Evolutionary conservation across 2,888 invertebrate species (phyloP), one percentile per base, ranked within the genome.

Genomic region (Cerastis rubricosa): DNA sequence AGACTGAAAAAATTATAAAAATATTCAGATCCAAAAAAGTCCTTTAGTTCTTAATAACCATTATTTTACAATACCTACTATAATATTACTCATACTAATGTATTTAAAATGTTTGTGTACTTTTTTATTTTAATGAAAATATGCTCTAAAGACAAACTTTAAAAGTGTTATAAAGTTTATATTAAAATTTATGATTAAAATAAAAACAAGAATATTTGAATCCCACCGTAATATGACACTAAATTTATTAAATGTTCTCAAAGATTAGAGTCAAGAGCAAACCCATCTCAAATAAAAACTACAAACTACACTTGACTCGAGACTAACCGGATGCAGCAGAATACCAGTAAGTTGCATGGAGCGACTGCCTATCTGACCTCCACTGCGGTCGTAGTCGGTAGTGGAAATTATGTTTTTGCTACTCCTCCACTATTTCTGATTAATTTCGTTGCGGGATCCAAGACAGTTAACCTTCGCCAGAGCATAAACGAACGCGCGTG

Each of bases 151-250:
- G 22, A 66, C 45, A 1, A 45, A 9, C 0, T n/a, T 67, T 25
- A 0, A 25, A 47, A 51, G 11, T 35, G 19, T 35, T 25, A 9
- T 40, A 61, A 29, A 22, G 0, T 14, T 0, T 22, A 43, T 29
- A 17, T n/a, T n/a, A n/a, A n/a, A n/a, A n/a, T 22, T 22, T 17
- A 9, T 64, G 8, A 59, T 43, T 19, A n/a, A n/a, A n/a, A 35
- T 2, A 43, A 43, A 45, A 66, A 22, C 17, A 54, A 17, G 47
- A 43, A 47, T 57, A 47, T 57, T 22, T 25, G 1, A 22, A 76
- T 35, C 78, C 80, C 80, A 78, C 80, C 66, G 66, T 51, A 40
- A 22, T 76, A 45, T 74, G 12, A 63, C 12, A 74, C 22, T 40
- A 1, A n/a, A 63, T 40, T 61, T 8, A 59, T 17, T 29, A 11